phyloP scores from a whole-genome alignment of 2,888 invertebrate genomes.

The Apocheima hispidaria region DNA sequence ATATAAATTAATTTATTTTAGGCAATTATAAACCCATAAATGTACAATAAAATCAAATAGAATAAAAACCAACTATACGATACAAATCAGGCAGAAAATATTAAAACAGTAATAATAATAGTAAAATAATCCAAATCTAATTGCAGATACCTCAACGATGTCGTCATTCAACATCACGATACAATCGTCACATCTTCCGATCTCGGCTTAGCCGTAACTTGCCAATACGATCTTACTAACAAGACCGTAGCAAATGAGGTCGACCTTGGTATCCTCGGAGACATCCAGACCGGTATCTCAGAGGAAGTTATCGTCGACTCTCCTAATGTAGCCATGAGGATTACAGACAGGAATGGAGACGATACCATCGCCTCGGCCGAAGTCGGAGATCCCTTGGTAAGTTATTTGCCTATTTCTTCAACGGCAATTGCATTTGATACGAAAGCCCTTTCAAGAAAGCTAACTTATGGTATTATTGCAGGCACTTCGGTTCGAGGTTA shows the following conservation, averaged over 20 bases:
- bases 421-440: constrained; percentile 5
- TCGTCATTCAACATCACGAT: constrained; percentile 97
- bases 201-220: constrained; percentile 96
- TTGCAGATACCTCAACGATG: constrained; percentile 93
- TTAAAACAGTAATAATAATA: no score
- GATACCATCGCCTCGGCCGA: constrained; percentile 95
- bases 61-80: no score
- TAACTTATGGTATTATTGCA: constrained; percentile 43
- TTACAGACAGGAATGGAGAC: constrained; percentile 93
- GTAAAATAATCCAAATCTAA: constrained; percentile 34
- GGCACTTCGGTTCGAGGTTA: constrained; percentile 95
- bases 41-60: no score
- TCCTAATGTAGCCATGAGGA: constrained; percentile 97
- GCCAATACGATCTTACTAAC: constrained; percentile 97
- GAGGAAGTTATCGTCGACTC: constrained; percentile 97
- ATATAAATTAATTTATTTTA: no score
- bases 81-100: no score
- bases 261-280: constrained; percentile 95
- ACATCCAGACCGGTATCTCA: constrained; percentile 93
- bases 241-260: constrained; percentile 97
- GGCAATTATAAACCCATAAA: no score
- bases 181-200: constrained; percentile 98
- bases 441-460: constrained; percentile 8
- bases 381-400: constrained; percentile 94
- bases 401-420: constrained; percentile 29